Conservation (phyloP, 2,113 vertebrate genomes). For the Ahaetulla prasina region DNA sequence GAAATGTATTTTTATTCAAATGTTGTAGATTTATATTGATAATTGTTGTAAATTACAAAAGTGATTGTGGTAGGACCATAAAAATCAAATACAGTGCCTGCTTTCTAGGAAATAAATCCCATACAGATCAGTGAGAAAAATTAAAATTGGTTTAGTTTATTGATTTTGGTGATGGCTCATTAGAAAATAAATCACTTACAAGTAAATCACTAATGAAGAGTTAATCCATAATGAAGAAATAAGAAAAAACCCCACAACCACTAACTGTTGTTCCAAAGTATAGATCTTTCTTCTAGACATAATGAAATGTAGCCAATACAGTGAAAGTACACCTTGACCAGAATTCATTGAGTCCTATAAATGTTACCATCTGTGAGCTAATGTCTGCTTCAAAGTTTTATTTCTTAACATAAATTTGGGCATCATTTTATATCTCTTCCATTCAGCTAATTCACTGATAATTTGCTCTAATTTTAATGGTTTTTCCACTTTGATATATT, state of each 20-base stretch:
- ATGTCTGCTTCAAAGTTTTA: neutral
- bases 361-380: neutral
- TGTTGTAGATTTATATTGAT: neutral
- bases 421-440: neutral
- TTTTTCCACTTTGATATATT: neutral
- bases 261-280: neutral
- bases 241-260: neutral
- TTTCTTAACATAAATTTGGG: neutral
- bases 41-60: neutral
- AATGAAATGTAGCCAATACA: neutral
- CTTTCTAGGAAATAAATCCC: neutral
- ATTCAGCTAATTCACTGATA: neutral
- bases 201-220: neutral
- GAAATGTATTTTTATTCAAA: neutral
- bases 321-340: neutral
- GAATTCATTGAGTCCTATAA: neutral
- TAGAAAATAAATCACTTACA: neutral
- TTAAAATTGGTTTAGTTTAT: neutral
- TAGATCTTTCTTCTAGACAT: neutral
- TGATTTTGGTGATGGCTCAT: neutral
- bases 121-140: neutral
- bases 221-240: neutral
- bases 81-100: neutral
- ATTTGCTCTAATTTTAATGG: neutral
- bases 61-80: neutral